A percentile compares a stretch with the other conserved stretches of the same genome.
These are phyloP conservation scores for Busseola fusca DNA, from an alignment of 2,888 invertebrate genomes.

Conservation along the genomic window DNA sequence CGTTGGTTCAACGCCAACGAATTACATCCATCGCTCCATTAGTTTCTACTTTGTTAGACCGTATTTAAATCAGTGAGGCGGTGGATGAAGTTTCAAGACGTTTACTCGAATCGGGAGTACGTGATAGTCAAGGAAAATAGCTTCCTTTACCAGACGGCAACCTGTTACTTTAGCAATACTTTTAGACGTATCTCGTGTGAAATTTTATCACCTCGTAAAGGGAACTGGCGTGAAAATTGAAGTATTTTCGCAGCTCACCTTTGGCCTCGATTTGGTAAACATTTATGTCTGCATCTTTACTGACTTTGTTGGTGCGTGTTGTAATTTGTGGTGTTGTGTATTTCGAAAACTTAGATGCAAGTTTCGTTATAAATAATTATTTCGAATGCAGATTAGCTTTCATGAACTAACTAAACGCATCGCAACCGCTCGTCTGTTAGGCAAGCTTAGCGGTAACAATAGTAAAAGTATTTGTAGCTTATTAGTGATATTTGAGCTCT, in stretches of 20 bases:
- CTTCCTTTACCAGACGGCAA: constrained; percentile 44
- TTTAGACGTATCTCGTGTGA: constrained; percentile 47
- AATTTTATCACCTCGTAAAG: constrained; percentile 63
- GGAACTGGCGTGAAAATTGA: constrained; percentile 53
- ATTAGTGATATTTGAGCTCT: too few relatives aligned
- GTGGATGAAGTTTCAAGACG: constrained; percentile 29
- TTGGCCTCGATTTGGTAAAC: constrained; percentile 36
- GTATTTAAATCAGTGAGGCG: constrained; percentile 19
- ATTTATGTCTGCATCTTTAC: constrained; percentile 35
- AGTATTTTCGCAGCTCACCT: constrained; percentile 53
- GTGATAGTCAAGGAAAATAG: constrained; percentile 42
- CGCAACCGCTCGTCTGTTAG: background rate
- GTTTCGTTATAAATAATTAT: background rate
- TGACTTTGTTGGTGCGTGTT: constrained; percentile 25
- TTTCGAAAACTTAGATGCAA: constrained; percentile 3
- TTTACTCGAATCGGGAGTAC: constrained; percentile 28
- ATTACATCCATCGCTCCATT: constrained; percentile 51
- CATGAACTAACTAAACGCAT: background rate
- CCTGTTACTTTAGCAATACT: constrained; percentile 59
- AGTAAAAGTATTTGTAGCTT: too few relatives aligned
- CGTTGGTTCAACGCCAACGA: constrained; percentile 37
- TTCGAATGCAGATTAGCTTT: background rate
- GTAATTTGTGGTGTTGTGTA: constrained; percentile 21
- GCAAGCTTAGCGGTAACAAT: too few relatives aligned
- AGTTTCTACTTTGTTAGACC: constrained; percentile 31